Evolutionary conservation across 2,797 vertebrate genomes (phyloP).

Genomic region (Coregonus sp.): DNA sequence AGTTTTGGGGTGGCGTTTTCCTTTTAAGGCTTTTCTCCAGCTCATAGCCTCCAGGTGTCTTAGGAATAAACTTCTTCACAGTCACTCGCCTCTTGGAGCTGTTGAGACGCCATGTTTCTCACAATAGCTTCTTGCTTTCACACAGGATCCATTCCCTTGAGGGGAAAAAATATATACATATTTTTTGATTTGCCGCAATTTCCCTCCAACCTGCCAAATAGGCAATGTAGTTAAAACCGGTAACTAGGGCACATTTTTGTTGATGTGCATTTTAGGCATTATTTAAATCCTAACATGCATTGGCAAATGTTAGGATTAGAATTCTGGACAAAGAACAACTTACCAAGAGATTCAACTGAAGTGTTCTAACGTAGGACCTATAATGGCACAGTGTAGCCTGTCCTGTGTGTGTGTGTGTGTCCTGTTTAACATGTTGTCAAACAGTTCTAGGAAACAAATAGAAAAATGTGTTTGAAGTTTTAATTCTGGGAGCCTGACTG

Average conservation of each 20-base stretch:
- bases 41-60: constrained; percentile 86
- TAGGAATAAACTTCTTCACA: constrained; percentile 67
- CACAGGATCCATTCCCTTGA: constrained; percentile 50
- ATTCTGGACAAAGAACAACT: constrained; percentile 36
- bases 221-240: neutral
- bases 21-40: constrained; percentile 85
- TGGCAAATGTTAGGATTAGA: neutral
- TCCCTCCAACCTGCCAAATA: too few species aligned
- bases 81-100: constrained; percentile 62
- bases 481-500: constrained; percentile 54
- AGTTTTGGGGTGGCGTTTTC: too few species aligned
- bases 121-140: constrained; percentile 53
- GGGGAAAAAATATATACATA: too few species aligned
- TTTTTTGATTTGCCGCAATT: too few species aligned
- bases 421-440: constrained; percentile 53
- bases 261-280: too few species aligned
- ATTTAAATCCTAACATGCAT: neutral
- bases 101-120: constrained; percentile 74
- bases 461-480: constrained; percentile 33
- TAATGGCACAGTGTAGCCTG: neutral
- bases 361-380: too few species aligned
- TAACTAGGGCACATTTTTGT: constrained; percentile 1
- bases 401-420: constrained; percentile 42
- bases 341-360: constrained; percentile 15
- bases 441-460: constrained; percentile 51